Evolutionary conservation across 2,888 invertebrate species (phyloP), one percentile per base, ranked within the genome.

Genomic region (Cremastinae sp.): DNA sequence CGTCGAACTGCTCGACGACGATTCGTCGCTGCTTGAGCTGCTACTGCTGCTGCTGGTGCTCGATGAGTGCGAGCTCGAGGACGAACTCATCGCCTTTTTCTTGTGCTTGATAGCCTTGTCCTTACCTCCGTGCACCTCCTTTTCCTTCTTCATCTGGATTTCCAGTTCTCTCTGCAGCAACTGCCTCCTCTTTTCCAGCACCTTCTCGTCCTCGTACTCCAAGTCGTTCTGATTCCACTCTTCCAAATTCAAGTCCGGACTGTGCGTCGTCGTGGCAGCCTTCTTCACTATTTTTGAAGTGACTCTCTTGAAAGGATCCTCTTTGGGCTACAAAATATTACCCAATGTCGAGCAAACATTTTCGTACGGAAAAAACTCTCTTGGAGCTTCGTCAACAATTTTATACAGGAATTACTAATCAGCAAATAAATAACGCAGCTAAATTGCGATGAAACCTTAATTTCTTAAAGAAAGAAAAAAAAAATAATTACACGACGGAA

Each of bases 201-300:
- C 94, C 88, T 95, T 95, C 77, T 95, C 94, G 90, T 95, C 95
- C 79, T 95, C 95, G 91, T 94, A 95, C 88, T 95, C 95, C 90
- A 95, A 90, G 90, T 94, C 94, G 86, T 93, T 94, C 89, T 94
- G 94, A 89, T 95, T 94, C 95, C 95, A 95, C 88, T 93, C 93
- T 87, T 94, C 94, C 90, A 94, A 93, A 88, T 94, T 93, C 72
- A 91, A 87, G 82, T 93, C 94, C 68, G 93, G 93, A 85, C 93
- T 93, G 78, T 90, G 86, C 87, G 92, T 86, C 59, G 80, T 78
- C 20, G 65, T 61, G 9, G 62, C 38, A 36, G 85, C 82, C 70
- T 89, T 90, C 79, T 90, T 93, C 85, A 93, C 92, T 82, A 93
- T 92, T 83, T 93, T 92, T 74, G 93, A 93, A 86, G 93, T 93